Conservation (phyloP, 1,140 invertebrate species). For the Pomacea maculata region DNA sequence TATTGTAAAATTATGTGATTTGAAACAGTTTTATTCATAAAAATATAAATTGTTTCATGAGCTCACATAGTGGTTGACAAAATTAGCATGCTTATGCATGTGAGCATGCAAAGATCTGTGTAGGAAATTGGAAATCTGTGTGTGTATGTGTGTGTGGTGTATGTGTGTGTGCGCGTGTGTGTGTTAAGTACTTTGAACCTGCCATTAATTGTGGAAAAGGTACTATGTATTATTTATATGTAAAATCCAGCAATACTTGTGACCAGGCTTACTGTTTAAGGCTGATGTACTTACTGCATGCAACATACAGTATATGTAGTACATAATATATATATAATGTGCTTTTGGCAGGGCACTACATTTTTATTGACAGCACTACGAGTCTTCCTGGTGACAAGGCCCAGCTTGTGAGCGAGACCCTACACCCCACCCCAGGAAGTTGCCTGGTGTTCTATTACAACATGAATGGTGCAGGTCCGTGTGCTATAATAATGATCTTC, state of each 20-base stretch:
- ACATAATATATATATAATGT: too few relatives aligned
- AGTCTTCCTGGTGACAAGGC: slow-evolving; percentile 41
- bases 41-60: too few relatives aligned
- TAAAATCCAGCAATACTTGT: too few relatives aligned
- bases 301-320: too few relatives aligned
- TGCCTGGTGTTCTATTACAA: slow-evolving; percentile 73
- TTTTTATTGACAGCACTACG: slow-evolving; percentile 74
- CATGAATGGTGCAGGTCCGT: slow-evolving; percentile 73
- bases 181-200: background rate
- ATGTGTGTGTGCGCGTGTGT: slow-evolving; percentile 3
- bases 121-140: background rate
- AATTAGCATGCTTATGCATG: background rate
- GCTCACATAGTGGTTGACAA: too few relatives aligned
- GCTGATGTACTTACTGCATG: too few relatives aligned
- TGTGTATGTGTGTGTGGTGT: slow-evolving; percentile 2
- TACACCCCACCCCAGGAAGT: slow-evolving; percentile 22
- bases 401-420: slow-evolving; percentile 37
- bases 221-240: too few relatives aligned
- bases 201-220: background rate
- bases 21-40: too few relatives aligned
- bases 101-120: background rate
- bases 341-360: slow-evolving; percentile 69
- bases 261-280: too few relatives aligned
- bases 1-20: background rate
- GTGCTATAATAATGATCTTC: background rate